Base-by-base conservation (phyloP, 1,140 invertebrate genomes). In the Cyphomyrmex costatus region DNA sequence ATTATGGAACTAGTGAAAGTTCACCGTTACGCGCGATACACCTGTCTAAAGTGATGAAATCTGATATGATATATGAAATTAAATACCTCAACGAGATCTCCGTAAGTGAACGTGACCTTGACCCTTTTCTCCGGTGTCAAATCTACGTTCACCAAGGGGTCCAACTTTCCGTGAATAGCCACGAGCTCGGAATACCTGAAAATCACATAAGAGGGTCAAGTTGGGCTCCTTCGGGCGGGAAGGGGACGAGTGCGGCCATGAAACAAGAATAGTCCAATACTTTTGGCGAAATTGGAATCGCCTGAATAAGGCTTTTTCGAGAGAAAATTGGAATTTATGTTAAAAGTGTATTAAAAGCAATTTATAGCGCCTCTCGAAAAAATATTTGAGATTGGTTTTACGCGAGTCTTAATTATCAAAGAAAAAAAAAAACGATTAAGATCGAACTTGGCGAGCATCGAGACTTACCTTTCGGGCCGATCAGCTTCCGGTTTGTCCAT, bases 81-180 rank as follows among this genome's bases (percentile, higher is more conserved):
- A 61, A 60, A 60, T 89, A 95, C 96, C 95, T 98, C 97, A 89
- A 96, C 96, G 86, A 96, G 96, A 91, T 98, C 96, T 36, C 97
- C 97, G 93, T 97, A 98, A 6, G 96, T 97, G 91, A 99, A 97
- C 49, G 96, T 97, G 60, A 98, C 97, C 95, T 98, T 97, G 60
- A 98, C 98, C 85, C 97, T 96, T 93, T 98, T 98, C 92, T 98
- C 97, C 6, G 98, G 98, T 89, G 97, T 96, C 71, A 98, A 95
- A 95, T 98, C 97, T 36, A 99, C 97, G 88, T 98, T 97, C 53
- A 98, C 98, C 89, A 98, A 95, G 4, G 98, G 98, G 95, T 98
- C 97, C 68, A 99, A 95, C 94, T 98, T 97, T 77, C 98, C 98
- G 93, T 98, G 98, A 88, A 98, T 96, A 42, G 96, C 96, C 49